Evolutionary conservation across 2,113 vertebrate genomes (phyloP).

Genomic region (Eonycteris spelaea): DNA sequence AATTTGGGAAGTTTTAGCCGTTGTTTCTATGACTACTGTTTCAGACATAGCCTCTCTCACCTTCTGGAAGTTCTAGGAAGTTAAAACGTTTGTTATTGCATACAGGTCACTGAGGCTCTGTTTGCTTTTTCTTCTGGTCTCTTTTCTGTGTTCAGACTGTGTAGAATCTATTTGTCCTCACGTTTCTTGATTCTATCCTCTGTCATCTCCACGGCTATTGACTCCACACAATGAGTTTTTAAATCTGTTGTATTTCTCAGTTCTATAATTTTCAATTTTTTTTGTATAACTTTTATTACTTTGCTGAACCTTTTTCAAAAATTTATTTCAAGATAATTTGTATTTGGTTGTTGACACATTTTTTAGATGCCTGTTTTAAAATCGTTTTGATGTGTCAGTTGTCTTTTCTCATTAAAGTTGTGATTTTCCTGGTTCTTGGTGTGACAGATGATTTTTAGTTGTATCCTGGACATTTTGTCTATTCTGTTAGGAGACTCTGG

Average conservation of each 20-base stretch:
- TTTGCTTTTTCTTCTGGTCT: background rate
- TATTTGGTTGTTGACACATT: background rate
- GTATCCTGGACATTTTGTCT: background rate
- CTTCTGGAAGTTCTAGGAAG: background rate
- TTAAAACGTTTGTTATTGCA: background rate
- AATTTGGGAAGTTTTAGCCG: background rate
- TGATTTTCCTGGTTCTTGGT: background rate
- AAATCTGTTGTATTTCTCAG: background rate
- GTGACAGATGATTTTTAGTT: background rate
- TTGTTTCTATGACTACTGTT: background rate
- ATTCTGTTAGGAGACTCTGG: background rate
- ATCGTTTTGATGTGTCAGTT: background rate
- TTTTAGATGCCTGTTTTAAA: conserved; percentile 14
- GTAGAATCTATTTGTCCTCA: background rate
- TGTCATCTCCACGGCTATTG: background rate
- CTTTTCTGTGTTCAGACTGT: background rate
- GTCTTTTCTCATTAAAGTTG: background rate
- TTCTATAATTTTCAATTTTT: background rate
- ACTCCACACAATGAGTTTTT: background rate
- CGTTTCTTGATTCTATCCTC: background rate
- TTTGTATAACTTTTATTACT: background rate
- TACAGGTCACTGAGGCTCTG: background rate
- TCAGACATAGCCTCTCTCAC: background rate
- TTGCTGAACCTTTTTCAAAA: background rate
- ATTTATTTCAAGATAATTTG: background rate